Conservation (phyloP, 2,113 vertebrate species). For the Thymallus thymallus region DNA sequence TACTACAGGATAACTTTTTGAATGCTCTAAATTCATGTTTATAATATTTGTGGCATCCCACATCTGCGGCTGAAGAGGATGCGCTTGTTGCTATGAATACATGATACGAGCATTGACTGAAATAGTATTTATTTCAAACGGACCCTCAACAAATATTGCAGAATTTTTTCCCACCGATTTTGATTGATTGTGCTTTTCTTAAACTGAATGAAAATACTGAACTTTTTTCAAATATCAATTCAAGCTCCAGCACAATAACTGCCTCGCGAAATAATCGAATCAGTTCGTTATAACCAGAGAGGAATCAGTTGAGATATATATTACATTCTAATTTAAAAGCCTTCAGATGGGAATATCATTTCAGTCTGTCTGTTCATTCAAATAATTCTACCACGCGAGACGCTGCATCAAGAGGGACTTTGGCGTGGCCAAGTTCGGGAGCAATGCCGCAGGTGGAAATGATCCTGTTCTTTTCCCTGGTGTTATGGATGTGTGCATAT, state of each 20-base stretch:
- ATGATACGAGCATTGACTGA: background rate
- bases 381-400: background rate
- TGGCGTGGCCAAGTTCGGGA: constrained; percentile 44
- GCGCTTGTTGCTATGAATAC: background rate
- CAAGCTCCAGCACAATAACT: background rate
- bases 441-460: constrained; percentile 91
- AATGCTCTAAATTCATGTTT: background rate
- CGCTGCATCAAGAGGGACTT: constrained; percentile 30
- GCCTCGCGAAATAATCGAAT: background rate
- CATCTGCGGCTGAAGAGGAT: background rate
- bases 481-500: constrained; percentile 85
- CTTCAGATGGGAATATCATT: constrained; percentile 29
- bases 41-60: background rate
- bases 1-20: background rate
- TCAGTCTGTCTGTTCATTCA: background rate
- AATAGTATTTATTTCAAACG: background rate
- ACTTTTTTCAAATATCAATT: background rate
- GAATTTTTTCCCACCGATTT: background rate
- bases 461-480: constrained; percentile 80
- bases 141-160: background rate
- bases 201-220: background rate
- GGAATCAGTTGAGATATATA: background rate
- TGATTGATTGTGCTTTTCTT: too few species aligned
- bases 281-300: background rate
- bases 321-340: background rate